These are phyloP conservation scores for Megaceryle maxima DNA, from an alignment of 2,113 vertebrate genomes.

Conservation along the genomic window DNA sequence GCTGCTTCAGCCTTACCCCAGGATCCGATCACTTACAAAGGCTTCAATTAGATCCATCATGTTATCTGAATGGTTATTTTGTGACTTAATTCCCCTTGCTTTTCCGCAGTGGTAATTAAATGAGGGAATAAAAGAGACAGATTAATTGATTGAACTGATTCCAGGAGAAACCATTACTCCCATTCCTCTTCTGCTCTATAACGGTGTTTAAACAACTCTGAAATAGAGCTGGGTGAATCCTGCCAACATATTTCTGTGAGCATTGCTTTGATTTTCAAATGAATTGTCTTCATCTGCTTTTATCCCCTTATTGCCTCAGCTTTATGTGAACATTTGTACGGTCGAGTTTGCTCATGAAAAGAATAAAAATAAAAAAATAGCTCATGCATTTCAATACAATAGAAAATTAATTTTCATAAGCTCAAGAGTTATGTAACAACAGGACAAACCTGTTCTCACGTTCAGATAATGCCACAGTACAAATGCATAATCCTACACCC, in stretches of 20 bases:
- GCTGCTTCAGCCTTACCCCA: not conserved
- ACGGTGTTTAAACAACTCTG: constrained; percentile 28
- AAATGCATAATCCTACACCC: not conserved
- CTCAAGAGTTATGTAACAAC: constrained; percentile 11
- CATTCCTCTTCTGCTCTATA: not conserved
- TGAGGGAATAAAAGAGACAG: constrained; percentile 3
- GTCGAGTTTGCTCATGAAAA: constrained; percentile 27
- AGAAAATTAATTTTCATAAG: not conserved
- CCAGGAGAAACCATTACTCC: constrained; percentile 50
- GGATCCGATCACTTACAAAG: not conserved
- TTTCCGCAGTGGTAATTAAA: constrained; percentile 59
- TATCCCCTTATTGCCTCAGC: constrained; percentile 33
- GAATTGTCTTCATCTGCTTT: constrained; percentile 62
- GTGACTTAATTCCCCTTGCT: constrained; percentile 53
- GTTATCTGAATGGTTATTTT: constrained; percentile 51
- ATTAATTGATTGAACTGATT: constrained; percentile 67
- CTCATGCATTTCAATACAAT: not conserved
- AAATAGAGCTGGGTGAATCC: constrained; percentile 42
- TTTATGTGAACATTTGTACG: constrained; percentile 43
- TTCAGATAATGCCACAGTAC: not conserved
- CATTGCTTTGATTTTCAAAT: constrained; percentile 57
- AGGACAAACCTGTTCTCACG: not conserved
- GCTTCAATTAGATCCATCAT: constrained; percentile 54
- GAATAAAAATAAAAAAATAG: not conserved
- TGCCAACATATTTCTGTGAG: constrained; percentile 63